Base-by-base conservation (phyloP, 92 coral and sea anemone genomes). In the Siderastrea siderea region DNA sequence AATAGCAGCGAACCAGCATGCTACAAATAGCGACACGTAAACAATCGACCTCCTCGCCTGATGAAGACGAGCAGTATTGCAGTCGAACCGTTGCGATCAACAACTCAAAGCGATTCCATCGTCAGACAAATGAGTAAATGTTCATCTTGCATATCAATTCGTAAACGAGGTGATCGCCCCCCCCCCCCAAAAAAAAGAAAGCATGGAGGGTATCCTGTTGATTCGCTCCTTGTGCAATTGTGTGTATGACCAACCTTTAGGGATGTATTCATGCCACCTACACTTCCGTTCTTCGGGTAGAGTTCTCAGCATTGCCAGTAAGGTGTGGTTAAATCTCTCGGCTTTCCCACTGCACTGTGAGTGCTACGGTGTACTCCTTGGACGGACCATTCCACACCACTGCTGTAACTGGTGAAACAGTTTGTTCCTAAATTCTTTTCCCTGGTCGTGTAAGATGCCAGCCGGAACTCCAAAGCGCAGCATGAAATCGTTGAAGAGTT, bases 401-500 rank as follows among this genome's bases (percentile, higher is more conserved):
- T 59, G 68, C 74, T 88, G 78, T 16, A 88, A 64, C 9, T 49
- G 72, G 6, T 76, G 64, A 62, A 88, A 82, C 69, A 81, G 65
- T 4, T 88, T 80, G 91, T 88, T 88, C 72, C 79, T 85, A 16
- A 87, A 86, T 64, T 87, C 81, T 12, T 58, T 63, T 6, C 90
- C 90, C 48, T 86, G 87, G 48, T 90, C 91, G n/a, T 88, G 84
- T 2, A 65, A 79, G 14, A 74, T 76, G 7, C 55, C 38, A 2
- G 44, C 74, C 1, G 88, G 92, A 16, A 88, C 82, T 38, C 84
- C 82, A 47, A 88, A 88, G 0, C 87, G 62, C 2, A 81, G 84
- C 50, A 86, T 54, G 59, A 74, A 90, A 48, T 86, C 88, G 51
- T 87, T 75, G 88, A 7, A 91, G 7, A 91, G 59, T 47, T 45